Evolutionary conservation across 2,888 invertebrate species (phyloP).

Genomic region (Tricholauxania praeusta): DNA sequence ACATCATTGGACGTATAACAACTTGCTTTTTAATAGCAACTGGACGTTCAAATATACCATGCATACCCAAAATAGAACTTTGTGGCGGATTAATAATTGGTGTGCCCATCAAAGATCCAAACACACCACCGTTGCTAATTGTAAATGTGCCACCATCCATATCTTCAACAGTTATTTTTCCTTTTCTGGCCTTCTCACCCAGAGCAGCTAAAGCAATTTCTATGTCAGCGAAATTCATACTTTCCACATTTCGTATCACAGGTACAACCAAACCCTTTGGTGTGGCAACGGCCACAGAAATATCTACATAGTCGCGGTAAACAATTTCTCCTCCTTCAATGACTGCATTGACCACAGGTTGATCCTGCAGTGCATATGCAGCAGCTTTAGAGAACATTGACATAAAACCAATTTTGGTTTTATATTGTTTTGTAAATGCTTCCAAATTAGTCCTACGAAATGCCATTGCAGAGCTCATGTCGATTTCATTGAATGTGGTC

Average conservation of each 20-base stretch:
- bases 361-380: slow-evolving; percentile 92
- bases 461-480: slow-evolving; percentile 85
- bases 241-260: slow-evolving; percentile 94
- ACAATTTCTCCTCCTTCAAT: slow-evolving; percentile 82
- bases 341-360: slow-evolving; percentile 97
- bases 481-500: slow-evolving; percentile 72
- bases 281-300: slow-evolving; percentile 97
- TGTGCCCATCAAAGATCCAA: slow-evolving; percentile 96
- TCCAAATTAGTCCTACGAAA: slow-evolving; percentile 93
- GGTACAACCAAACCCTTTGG: slow-evolving; percentile 99
- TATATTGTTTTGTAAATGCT: slow-evolving; percentile 93
- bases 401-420: slow-evolving; percentile 97
- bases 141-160: slow-evolving; percentile 99
- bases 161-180: slow-evolving; percentile 93
- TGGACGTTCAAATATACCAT: slow-evolving; percentile 95
- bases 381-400: slow-evolving; percentile 98
- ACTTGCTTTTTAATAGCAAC: slow-evolving; percentile 97
- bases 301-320: slow-evolving; percentile 96
- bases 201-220: slow-evolving; percentile 89
- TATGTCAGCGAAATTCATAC: slow-evolving; percentile 96
- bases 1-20: slow-evolving; percentile 99
- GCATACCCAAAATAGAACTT: slow-evolving; percentile 99
- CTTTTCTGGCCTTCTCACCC: slow-evolving; percentile 92
- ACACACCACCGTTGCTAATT: slow-evolving; percentile 99
- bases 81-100: slow-evolving; percentile 99